A percentile compares a stretch with the other conserved stretches of the same genome.
Evolutionary conservation across 2,888 invertebrate genomes (phyloP).

Genomic region (Eudasyphora cyanicolor): DNA sequence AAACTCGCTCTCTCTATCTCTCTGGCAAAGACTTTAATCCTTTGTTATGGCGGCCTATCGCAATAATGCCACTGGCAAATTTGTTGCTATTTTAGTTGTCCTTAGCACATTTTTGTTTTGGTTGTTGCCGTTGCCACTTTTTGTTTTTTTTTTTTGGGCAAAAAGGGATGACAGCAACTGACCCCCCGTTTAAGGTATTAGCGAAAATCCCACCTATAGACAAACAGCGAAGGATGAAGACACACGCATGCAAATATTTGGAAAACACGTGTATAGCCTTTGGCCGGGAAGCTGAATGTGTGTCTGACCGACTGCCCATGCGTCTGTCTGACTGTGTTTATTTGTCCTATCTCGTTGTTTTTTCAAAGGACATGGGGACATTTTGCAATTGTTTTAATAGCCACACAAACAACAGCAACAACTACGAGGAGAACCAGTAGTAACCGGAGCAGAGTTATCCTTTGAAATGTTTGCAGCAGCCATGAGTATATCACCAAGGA

Average conservation of each 20-base stretch:
- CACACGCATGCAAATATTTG: slow-evolving; percentile 18
- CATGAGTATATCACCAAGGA: neutral
- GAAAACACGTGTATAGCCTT: too few species aligned
- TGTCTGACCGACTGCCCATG: slow-evolving; percentile 40
- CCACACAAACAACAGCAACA: neutral
- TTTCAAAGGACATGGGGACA: too few species aligned
- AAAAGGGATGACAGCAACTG: neutral
- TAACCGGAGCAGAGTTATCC: neutral
- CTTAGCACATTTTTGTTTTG: neutral
- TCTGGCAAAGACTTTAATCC: slow-evolving; percentile 54
- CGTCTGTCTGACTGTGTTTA: neutral
- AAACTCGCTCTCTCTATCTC: too few species aligned
- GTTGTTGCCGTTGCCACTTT: too few species aligned
- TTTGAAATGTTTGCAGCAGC: slow-evolving; percentile 22
- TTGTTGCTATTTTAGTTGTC: slow-evolving; percentile 44
- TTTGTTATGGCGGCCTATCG: slow-evolving; percentile 53
- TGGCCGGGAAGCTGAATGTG: too few species aligned
- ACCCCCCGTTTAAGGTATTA: neutral
- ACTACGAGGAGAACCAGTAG: neutral
- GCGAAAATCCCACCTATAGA: neutral
- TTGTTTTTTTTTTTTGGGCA: neutral
- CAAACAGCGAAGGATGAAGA: neutral
- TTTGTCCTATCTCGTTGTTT: too few species aligned
- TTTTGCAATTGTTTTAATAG: slow-evolving; percentile 21
- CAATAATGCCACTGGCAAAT: slow-evolving; percentile 37